phyloP scores from a whole-genome alignment of 2,888 invertebrate genomes.

The Zaprionus lineosus region DNA sequence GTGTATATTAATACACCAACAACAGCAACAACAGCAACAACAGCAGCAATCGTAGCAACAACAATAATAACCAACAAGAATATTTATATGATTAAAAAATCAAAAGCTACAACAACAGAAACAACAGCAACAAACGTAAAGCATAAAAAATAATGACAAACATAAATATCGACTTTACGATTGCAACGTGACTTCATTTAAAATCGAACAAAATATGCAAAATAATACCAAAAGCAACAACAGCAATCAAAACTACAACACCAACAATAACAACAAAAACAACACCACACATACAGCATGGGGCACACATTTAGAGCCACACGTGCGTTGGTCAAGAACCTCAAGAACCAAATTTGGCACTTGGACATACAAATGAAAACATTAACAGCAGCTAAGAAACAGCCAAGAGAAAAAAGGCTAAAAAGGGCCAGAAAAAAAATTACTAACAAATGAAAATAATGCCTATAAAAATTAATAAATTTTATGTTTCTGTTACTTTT shows the following conservation, averaged over 20 bases:
- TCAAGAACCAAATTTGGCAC: constrained; percentile 70
- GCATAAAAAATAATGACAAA: constrained; percentile 66
- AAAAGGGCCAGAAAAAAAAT: constrained; percentile 16
- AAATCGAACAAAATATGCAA: constrained; percentile 79
- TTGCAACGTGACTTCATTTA: constrained; percentile 79
- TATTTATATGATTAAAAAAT: constrained; percentile 34
- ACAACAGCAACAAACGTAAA: constrained; percentile 37
- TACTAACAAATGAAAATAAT: constrained; percentile 51
- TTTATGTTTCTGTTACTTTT: constrained; percentile 64
- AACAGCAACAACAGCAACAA: constrained; percentile 7
- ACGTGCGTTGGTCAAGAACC: constrained; percentile 78
- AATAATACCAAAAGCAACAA: constrained; percentile 56
- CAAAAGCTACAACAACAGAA: constrained; percentile 18
- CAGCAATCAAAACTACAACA: constrained; percentile 11
- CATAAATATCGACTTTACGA: constrained; percentile 65
- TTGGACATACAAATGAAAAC: constrained; percentile 31
- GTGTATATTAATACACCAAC: constrained; percentile 35
- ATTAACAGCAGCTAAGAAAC: background rate
- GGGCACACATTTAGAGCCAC: constrained; percentile 62
- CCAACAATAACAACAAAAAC: constrained; percentile 6
- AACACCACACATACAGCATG: constrained; percentile 47
- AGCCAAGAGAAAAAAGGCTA: constrained; percentile 7
- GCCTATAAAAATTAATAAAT: constrained; percentile 71
- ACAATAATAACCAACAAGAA: constrained; percentile 21
- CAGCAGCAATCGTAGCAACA: constrained; percentile 24